Evolutionary conservation across 2,797 vertebrate species (phyloP), one percentile per base, ranked within the genome.

Genomic region (Pristis pectinata): DNA sequence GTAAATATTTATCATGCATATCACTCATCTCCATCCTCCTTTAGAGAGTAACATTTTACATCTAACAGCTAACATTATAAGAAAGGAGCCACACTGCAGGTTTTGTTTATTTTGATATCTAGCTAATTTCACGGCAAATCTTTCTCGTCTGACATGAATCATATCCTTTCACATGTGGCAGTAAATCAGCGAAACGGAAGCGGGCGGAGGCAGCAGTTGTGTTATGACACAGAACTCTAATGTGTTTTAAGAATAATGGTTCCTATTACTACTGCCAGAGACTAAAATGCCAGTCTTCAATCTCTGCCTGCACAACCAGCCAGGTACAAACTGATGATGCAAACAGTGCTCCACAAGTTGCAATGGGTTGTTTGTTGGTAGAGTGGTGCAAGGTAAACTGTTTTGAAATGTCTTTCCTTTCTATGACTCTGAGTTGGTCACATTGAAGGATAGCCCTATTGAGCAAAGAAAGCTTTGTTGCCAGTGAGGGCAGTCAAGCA

Each of bases 251-350:
- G 44, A 94, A 94, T 94, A 94, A 94, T 94, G 44, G 67, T 74
- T 56, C 92, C 67, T 74, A 94, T 74, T 53, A 74, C 72, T 49
- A 94, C 92, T 94, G 67, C 72, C 92, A 94, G 49, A 56, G 70
- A 94, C 92, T 76, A 56, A 94, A 94, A 76, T 44, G 44, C 41
- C 92, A 93, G 37, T 93, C 70, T 94, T 94, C 92, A 94, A 94
- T 94, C 92, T 74, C 67, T n/a, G 92, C 67, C 49, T 94, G 72
- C 44, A 76, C 44, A 41, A 41, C 87, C 87, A 67, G 19, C 59
- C 56, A 89, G 85, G 56, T 89, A 89, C 85, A 89, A 89, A 67
- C 59, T 41, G 61, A 67, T 41, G 61, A 91, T 67, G 61, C n/a
- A 67, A 87, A 67, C 19, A 64, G 22, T 67, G 61, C 41, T 67